A percentile compares a stretch with the other conserved stretches of the same genome.
These are phyloP conservation scores for Idris sp. DNA, from an alignment of 1,140 invertebrate species.

Conservation along the genomic window DNA sequence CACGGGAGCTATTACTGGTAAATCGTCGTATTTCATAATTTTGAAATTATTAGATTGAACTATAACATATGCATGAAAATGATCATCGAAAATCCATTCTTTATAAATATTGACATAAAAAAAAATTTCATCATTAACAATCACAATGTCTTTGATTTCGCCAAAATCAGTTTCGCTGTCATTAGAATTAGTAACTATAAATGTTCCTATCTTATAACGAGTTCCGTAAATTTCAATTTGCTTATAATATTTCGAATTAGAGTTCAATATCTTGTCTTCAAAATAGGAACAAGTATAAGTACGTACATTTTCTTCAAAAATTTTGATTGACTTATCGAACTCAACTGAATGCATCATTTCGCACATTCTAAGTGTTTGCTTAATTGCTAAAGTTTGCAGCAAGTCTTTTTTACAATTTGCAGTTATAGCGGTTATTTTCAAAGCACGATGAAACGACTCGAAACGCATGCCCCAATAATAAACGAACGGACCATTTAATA, in stretches of 20 bases:
- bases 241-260: constrained; percentile 2
- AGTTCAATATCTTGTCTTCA: constrained; percentile 1
- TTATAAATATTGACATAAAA: constrained; percentile 11
- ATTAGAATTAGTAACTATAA: constrained; percentile 2
- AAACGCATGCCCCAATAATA: constrained; percentile 1
- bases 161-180: constrained; percentile 6
- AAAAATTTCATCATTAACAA: constrained; percentile 6
- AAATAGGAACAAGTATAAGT: too few relatives aligned
- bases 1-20: constrained; percentile 4
- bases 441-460: constrained; percentile 3
- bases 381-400: too few relatives aligned
- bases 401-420: too few relatives aligned
- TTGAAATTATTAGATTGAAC: constrained; percentile 1
- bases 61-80: constrained; percentile 6
- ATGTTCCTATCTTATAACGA: constrained; percentile 2
- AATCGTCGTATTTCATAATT: constrained; percentile 1
- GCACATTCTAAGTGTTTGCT: too few relatives aligned
- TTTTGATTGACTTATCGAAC: too few relatives aligned
- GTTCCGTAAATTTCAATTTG: constrained; percentile 8
- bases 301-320: too few relatives aligned
- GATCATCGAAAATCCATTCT: constrained; percentile 4
- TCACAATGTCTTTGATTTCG: constrained; percentile 5
- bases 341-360: too few relatives aligned
- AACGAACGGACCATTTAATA: constrained; percentile 13
- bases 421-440: constrained; percentile 1